A percentile compares a stretch with the other conserved stretches of the same genome.
phyloP scores from a whole-genome alignment of 2,113 vertebrate species.

The Lichenostomus cassidix region DNA sequence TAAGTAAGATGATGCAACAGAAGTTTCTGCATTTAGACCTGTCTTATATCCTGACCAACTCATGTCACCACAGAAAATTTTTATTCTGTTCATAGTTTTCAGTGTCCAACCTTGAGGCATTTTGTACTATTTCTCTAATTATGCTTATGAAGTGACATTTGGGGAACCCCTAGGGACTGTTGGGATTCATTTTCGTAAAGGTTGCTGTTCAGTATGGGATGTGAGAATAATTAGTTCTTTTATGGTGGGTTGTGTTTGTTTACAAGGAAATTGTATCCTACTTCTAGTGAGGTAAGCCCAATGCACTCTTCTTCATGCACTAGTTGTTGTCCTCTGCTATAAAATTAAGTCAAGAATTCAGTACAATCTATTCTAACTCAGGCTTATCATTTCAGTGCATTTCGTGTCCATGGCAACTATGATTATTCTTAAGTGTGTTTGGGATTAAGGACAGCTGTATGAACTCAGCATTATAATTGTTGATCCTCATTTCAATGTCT shows the following conservation, averaged over 20 bases:
- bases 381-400: not conserved
- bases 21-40: not conserved
- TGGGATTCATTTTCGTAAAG: not conserved
- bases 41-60: not conserved
- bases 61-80: not conserved
- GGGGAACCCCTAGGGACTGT: not conserved
- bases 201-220: not conserved
- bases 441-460: not conserved
- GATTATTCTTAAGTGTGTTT: not conserved
- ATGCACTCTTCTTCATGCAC: not conserved
- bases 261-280: not conserved
- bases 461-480: not conserved
- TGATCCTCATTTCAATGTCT: not conserved
- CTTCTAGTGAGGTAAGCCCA: not conserved
- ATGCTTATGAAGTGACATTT: not conserved
- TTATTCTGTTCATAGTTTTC: not conserved
- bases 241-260: not conserved
- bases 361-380: not conserved
- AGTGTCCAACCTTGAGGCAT: not conserved
- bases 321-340: not conserved
- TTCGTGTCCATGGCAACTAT: not conserved
- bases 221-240: not conserved
- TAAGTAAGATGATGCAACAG: not conserved
- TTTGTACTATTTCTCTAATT: not conserved
- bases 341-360: not conserved